Conservation (phyloP, 2,797 vertebrate species). For the Catharus ustulatus region DNA sequence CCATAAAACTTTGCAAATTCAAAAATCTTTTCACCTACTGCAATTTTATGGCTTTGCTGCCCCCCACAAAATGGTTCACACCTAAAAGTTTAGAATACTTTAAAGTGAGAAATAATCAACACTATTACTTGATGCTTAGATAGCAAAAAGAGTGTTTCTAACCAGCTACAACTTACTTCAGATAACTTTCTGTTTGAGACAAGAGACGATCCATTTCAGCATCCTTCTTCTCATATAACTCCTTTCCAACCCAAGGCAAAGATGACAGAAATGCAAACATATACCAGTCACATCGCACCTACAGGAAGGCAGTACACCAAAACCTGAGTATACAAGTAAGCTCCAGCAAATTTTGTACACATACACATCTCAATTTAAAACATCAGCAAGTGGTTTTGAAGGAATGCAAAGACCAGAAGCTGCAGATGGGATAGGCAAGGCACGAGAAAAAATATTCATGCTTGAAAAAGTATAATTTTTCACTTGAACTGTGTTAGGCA, state of each 20-base stretch:
- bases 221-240: slow-evolving; percentile 98
- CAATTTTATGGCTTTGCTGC: not conserved
- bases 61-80: not conserved
- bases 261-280: slow-evolving; percentile 92
- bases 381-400: not conserved
- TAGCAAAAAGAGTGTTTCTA: not conserved
- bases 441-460: rapidly evolving
- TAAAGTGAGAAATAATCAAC: not conserved
- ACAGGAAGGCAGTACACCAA: not conserved
- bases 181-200: slow-evolving; percentile 91
- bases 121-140: not conserved
- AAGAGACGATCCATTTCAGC: slow-evolving; percentile 97
- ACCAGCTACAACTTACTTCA: slow-evolving; percentile 84
- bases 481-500: not conserved
- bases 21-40: not conserved
- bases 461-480: not conserved
- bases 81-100: not conserved
- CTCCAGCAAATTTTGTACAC: not conserved
- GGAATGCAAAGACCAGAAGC: not conserved
- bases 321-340: not conserved
- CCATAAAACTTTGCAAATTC: not conserved
- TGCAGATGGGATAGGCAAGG: not conserved
- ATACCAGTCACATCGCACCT: slow-evolving; percentile 98
- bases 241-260: slow-evolving; percentile 98
- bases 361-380: not conserved